Conservation (phyloP, 2,888 invertebrate genomes). For the Ormyrus thymus region DNA sequence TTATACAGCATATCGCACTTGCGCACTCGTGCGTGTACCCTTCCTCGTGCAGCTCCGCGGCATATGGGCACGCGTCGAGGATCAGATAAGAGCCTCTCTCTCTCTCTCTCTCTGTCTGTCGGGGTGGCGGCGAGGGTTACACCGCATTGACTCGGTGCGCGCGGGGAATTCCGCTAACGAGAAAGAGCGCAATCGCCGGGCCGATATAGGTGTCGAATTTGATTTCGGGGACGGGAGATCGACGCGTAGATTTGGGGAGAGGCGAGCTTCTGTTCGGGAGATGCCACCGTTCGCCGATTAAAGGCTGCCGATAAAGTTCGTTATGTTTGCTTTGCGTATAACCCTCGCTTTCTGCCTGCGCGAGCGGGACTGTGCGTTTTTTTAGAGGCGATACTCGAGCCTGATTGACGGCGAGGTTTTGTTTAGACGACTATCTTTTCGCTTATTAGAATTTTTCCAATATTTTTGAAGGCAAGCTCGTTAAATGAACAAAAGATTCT, state of each 20-base stretch:
- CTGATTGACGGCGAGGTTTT: constrained; percentile 18
- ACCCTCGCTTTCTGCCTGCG: not conserved
- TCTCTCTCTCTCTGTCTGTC: no score
- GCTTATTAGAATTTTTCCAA: no score
- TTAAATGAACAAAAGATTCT: no score
- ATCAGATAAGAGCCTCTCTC: constrained; percentile 66
- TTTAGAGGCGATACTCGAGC: not conserved
- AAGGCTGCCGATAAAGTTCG: constrained; percentile 25
- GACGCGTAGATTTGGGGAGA: constrained; percentile 33
- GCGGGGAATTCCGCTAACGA: constrained; percentile 60
- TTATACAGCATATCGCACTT: no score
- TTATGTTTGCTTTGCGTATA: constrained; percentile 35
- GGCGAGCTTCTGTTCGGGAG: not conserved
- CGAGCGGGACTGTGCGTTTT: no score
- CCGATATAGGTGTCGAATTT: no score
- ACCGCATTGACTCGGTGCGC: constrained; percentile 26
- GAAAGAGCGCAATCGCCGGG: no score
- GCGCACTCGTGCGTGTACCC: not conserved
- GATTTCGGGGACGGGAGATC: constrained; percentile 12
- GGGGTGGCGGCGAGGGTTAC: no score
- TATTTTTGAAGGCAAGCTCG: no score
- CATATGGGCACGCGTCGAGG: constrained; percentile 71
- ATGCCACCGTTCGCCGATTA: no score
- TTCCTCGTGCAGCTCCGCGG: constrained; percentile 38
- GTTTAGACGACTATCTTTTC: not conserved